phyloP scores from a whole-genome alignment of 2,113 vertebrate species.

The Aspiorhynchus laticeps region DNA sequence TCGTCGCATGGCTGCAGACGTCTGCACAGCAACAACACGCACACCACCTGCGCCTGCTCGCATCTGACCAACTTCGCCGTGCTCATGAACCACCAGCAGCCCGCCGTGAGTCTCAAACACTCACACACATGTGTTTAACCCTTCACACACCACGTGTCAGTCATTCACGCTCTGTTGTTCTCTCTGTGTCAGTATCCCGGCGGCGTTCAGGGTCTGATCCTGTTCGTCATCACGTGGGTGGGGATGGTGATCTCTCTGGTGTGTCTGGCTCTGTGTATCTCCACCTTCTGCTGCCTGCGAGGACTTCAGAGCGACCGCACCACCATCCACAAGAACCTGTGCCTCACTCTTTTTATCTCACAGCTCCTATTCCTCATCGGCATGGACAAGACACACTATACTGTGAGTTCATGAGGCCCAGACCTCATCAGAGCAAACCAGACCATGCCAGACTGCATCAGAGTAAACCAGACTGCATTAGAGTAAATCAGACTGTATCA shows the following conservation, averaged over 20 bases:
- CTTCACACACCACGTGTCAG: not conserved
- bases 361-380: slow-evolving; percentile 74
- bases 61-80: slow-evolving; percentile 94
- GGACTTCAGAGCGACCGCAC: slow-evolving; percentile 89
- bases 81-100: slow-evolving; percentile 88
- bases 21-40: slow-evolving; percentile 89
- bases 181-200: slow-evolving; percentile 76
- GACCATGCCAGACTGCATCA: not conserved
- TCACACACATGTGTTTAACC: not conserved
- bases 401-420: slow-evolving; percentile 69
- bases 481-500: not conserved
- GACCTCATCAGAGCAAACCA: not conserved
- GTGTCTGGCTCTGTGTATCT: slow-evolving; percentile 89
- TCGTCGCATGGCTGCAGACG: slow-evolving; percentile 90
- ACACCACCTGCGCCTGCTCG: slow-evolving; percentile 93
- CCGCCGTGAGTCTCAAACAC: slow-evolving; percentile 72
- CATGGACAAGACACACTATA: slow-evolving; percentile 90
- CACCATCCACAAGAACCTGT: slow-evolving; percentile 92
- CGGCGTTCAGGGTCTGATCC: slow-evolving; percentile 84
- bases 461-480: not conserved
- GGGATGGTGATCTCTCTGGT: slow-evolving; percentile 91
- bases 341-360: slow-evolving; percentile 71
- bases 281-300: slow-evolving; percentile 92
- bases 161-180: not conserved
- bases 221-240: slow-evolving; percentile 91